Base-by-base conservation (phyloP, 2,797 vertebrate species). In the Sus cebifrons region DNA sequence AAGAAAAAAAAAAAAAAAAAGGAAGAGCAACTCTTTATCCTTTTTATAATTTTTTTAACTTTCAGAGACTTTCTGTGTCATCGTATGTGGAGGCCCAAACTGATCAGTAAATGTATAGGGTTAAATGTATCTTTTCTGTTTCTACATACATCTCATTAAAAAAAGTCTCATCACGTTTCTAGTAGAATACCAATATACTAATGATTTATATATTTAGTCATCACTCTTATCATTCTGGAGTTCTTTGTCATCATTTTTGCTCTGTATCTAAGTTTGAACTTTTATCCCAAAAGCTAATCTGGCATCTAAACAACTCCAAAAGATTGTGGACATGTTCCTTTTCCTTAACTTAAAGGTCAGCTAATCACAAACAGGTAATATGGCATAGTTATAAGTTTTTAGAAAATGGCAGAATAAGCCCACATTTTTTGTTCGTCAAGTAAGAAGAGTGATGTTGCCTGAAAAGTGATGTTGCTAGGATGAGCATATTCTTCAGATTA, bases 251-350 rank as follows among this genome's bases (percentile, higher is more conserved):
- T 54, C 77, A 89, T 54, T 84, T 90, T 13, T 29, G 36, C 7
- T 75, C 44, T 84, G 17, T 86, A 11, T 56, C 4, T 94, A 40
- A 58, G 6, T 94, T 79, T 90, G 67, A 12, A 83, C 32, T 60
- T 85, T 91, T 81, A 81, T 49, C n/a, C 9, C 36, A 83, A 83
- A 86, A 90, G 62, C 20, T 86, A 89, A 29, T 49, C 54, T 96
- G 64, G 40, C 62, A 75, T 91, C 49, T 67, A 74, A 78, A 49
- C 29, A 88, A 75, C 15, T 79, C 54, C 5, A 78, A 83, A 92
- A 84, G 74, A 96, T 40, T 71, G 74, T 86, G 36, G 21, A n/a
- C 21, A 27, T 71, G n/a, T 84, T 49, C 3, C 21, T 73, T 94
- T 89, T 60, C 68, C 36, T 23, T 18, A 44, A 40, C 44, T 91